These are phyloP conservation scores for Zenarchopterus dispar DNA, from an alignment of 2,797 vertebrate genomes.

Conservation along the genomic window DNA sequence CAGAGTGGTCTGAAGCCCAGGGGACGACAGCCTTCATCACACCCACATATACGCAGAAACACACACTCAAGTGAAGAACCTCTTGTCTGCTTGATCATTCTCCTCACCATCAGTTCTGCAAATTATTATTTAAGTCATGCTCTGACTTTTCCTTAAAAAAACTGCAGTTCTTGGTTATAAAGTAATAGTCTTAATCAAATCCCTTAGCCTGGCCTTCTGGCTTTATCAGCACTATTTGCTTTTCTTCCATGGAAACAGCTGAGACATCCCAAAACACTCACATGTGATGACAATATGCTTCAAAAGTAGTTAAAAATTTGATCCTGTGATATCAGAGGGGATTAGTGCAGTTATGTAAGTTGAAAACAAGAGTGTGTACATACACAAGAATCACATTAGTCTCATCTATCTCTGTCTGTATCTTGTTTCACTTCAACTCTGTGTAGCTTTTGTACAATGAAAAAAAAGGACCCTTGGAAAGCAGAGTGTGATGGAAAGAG, in stretches of 20 bases:
- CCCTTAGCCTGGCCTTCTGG: slow-evolving; percentile 46
- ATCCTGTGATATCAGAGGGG: slow-evolving; percentile 17
- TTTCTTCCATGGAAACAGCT: slow-evolving; percentile 69
- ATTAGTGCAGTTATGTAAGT: slow-evolving; percentile 42
- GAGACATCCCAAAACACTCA: slow-evolving; percentile 36
- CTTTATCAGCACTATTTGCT: slow-evolving; percentile 57
- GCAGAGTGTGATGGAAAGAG: slow-evolving; percentile 12
- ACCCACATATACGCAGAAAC: slow-evolving; percentile 2
- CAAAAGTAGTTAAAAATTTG: slow-evolving; percentile 30
- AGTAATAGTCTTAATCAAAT: slow-evolving; percentile 68
- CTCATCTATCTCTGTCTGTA: slow-evolving; percentile 10
- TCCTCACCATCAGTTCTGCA: slow-evolving; percentile 40
- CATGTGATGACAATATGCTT: slow-evolving; percentile 49
- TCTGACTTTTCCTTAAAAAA: slow-evolving; percentile 53
- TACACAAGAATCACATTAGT: slow-evolving; percentile 53
- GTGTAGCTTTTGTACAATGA: slow-evolving; percentile 22
- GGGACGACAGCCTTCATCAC: slow-evolving; percentile 44
- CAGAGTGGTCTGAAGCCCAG: slow-evolving; percentile 46
- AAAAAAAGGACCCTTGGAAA: slow-evolving; percentile 3
- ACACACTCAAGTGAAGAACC: slow-evolving; percentile 11
- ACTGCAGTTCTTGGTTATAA: slow-evolving; percentile 61
- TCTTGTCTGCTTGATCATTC: slow-evolving; percentile 1
- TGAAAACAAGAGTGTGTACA: slow-evolving; percentile 39
- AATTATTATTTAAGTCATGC: slow-evolving; percentile 60
- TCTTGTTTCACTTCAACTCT: slow-evolving; percentile 42